Base-by-base conservation (phyloP, 2,113 vertebrate species). In the Ranitomeya imitator region DNA sequence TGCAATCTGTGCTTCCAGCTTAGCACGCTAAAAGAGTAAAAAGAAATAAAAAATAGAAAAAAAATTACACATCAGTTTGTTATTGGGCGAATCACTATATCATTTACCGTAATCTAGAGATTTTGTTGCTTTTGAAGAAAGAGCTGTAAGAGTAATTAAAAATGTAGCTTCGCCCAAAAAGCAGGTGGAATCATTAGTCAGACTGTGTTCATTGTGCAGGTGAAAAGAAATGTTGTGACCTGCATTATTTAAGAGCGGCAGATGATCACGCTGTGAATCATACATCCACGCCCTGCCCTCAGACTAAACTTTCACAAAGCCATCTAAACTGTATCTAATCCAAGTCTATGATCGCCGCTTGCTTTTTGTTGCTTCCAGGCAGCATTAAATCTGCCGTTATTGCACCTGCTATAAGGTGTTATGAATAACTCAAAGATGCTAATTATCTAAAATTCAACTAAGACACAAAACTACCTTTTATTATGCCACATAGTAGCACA, bases 1-100 rank as follows among this genome's bases (percentile, higher is more conserved):
- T 0, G 95, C 95, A 83, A 99, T 97, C 88, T 95, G 96, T 37
- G 96, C 95, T 92, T 99, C 97, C 80, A 99, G 92, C 91, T 96
- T 97, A 88, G 95, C 94, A 67, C 97, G 97, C 98, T 97, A 90
- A 21, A 9, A 45, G 21, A 57, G 65, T 7, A 18, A 11, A 8
- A 4, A n/a, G 26, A 31, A 31, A 31, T 31, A 26, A 83, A 37
- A 82, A 61, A 71, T 8, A 26, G 21, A n/a, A 5, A 82, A 5
- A 82, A 60, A 31, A 18, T 3, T 71, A 71, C 12, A 11, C 26
- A 69, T 69, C 5, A 8, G 19, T 63, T 10, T 67, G 1, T 71
- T 37, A 14, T 15, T 31, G 51, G 13, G 9, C 16, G 16, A 8
- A 45, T 51, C 37, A 69, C 26, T 31, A 16, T 15, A 2, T 9